phyloP scores from a whole-genome alignment of 2,113 vertebrate genomes.

The Myrmecobius fasciatus region DNA sequence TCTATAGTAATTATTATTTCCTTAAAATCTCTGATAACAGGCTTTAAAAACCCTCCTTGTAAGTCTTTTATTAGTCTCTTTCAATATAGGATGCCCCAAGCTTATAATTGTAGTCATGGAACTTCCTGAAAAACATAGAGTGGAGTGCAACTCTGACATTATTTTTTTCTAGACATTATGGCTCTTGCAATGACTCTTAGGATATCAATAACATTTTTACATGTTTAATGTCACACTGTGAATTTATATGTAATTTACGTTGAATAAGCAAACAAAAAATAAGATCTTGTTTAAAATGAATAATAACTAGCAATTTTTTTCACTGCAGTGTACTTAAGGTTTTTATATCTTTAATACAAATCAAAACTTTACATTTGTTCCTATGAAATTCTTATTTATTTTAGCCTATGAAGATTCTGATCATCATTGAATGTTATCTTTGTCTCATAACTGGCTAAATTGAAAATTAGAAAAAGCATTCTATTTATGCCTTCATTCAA shows the following conservation, averaged over 20 bases:
- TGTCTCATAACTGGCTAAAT: too few species aligned
- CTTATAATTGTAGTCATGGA: not conserved
- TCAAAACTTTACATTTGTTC: too few species aligned
- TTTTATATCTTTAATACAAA: too few species aligned
- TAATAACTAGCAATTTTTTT: too few species aligned
- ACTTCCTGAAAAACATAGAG: not conserved
- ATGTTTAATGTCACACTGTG: not conserved
- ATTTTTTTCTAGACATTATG: not conserved
- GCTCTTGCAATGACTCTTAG: not conserved
- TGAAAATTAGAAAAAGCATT: too few species aligned
- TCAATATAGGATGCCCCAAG: not conserved
- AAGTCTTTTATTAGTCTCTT: not conserved
- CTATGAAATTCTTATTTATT: too few species aligned
- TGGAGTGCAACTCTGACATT: not conserved
- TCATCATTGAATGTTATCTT: too few species aligned
- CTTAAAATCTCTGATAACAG: not conserved
- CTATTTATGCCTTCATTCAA: too few species aligned
- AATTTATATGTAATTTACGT: not conserved
- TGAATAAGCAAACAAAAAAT: not conserved
- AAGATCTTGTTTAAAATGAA: not conserved
- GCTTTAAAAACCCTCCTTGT: not conserved
- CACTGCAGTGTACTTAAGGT: too few species aligned
- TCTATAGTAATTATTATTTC: not conserved
- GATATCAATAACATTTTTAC: not conserved
- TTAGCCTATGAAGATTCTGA: too few species aligned